Base-by-base conservation (phyloP, 2,113 vertebrate genomes). In the Cottus gobio region DNA sequence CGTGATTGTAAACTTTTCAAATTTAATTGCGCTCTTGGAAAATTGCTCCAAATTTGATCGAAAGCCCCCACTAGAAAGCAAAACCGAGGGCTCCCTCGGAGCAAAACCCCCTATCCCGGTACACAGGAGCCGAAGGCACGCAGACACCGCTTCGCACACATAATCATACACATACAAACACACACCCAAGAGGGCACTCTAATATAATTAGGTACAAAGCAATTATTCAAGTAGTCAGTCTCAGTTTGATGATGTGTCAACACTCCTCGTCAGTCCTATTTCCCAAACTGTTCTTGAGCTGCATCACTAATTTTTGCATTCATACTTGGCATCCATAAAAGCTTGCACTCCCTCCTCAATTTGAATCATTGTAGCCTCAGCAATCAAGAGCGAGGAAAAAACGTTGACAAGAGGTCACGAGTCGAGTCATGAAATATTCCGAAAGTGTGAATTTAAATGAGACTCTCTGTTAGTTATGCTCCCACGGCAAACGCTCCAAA, bases 221-320 rank as follows among this genome's bases (percentile, higher is more conserved):
- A 92, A 94, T 93, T 94, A 91, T 94, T 93, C 92, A 89, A 93
- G 87, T 83, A 92, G 90, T 93, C 88, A 91, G 91, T 93, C 85
- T 89, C 87, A 90, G 89, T 94, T 90, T 92, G 93, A 94, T 87
- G 88, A 89, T 92, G 86, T 93, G 91, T 93, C 92, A 92, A 92
- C 91, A 92, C 71, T 90, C 77, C 80, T 87, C 85, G 88, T 92
- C 90, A 86, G 81, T 87, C 66, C 79, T 86, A 85, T 89, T 90
- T 90, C 78, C 85, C 79, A 87, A 91, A 91, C 81, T 88, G 80
- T 87, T 89, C 76, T 91, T 80, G 83, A 91, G 92, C 82, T 80
- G 77, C 85, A 82, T 87, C 82, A 11, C 84, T 87, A 82, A 89
- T 93, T 92, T 5, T 84, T 77, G 70, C 69, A 86, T 90, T 91